Percentiles rank a stretch among this genome's conserved stretches.
These are phyloP conservation scores for Mixornis gularis DNA, from an alignment of 2,113 vertebrate genomes.

Conservation along the genomic window DNA sequence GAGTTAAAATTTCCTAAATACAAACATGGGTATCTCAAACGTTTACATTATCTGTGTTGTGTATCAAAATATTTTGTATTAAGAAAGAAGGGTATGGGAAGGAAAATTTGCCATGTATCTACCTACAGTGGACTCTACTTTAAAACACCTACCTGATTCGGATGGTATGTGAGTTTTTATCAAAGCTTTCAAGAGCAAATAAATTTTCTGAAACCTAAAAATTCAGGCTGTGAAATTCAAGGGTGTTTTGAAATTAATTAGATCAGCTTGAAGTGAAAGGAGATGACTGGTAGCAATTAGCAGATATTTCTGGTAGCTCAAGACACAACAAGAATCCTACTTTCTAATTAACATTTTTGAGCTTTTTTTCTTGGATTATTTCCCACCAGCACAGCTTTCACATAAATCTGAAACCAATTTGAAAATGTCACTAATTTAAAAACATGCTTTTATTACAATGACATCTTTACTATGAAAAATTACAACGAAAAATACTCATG, in stretches of 20 bases:
- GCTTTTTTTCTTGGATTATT: slow-evolving; percentile 31
- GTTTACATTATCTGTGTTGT: rapidly evolving
- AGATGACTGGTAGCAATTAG: slow-evolving; percentile 30
- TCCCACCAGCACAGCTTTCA: slow-evolving; percentile 33
- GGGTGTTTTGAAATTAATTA: slow-evolving; percentile 30
- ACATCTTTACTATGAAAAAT: slow-evolving; percentile 28
- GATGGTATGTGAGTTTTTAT: neutral
- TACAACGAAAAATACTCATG: neutral
- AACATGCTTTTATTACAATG: slow-evolving; percentile 13
- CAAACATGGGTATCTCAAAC: neutral
- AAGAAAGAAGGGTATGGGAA: neutral
- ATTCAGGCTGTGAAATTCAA: neutral
- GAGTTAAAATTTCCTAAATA: neutral
- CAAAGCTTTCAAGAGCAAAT: neutral
- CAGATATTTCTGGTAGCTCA: slow-evolving; percentile 24
- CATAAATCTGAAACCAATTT: slow-evolving; percentile 38
- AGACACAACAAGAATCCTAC: slow-evolving; percentile 10
- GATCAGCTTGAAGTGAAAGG: slow-evolving; percentile 4
- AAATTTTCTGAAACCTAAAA: neutral
- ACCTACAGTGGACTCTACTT: neutral
- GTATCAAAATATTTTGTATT: neutral
- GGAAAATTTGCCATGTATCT: neutral
- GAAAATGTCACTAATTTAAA: slow-evolving; percentile 40
- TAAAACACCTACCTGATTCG: neutral
- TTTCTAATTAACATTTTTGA: slow-evolving; percentile 43